phyloP scores from a whole-genome alignment of 2,113 vertebrate genomes.

The Cebus imitator region DNA sequence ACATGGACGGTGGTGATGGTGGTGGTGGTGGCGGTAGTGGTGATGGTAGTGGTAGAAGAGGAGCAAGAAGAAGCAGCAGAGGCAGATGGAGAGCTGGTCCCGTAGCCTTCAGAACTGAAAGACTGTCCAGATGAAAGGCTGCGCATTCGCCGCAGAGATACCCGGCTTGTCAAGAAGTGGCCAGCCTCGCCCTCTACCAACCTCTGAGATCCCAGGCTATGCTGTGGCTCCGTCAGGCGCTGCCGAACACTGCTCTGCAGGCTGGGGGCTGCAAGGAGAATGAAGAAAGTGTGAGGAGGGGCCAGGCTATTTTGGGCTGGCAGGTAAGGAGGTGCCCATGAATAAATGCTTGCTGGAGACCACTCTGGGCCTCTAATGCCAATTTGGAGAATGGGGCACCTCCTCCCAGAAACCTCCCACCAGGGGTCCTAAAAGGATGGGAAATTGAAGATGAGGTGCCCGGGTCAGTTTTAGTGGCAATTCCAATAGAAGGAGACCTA shows the following conservation, averaged over 20 bases:
- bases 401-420: conserved; percentile 65
- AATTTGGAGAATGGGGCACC: conserved; percentile 20
- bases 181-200: conserved; percentile 94
- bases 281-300: conserved; percentile 45
- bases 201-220: conserved; percentile 96
- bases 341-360: conserved; percentile 25
- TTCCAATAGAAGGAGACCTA: conserved; percentile 35
- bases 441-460: conserved; percentile 48
- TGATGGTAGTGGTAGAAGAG: conserved; percentile 76
- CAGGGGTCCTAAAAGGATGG: conserved; percentile 34
- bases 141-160: conserved; percentile 88
- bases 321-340: neutral
- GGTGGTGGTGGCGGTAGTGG: conserved; percentile 82
- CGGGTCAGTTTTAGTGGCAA: conserved; percentile 63
- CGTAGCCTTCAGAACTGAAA: conserved; percentile 86
- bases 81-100: conserved; percentile 83
- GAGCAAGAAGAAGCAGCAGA: conserved; percentile 77
- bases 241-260: conserved; percentile 93
- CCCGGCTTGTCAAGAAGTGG: conserved; percentile 85
- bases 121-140: conserved; percentile 92
- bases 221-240: conserved; percentile 94
- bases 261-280: conserved; percentile 90
- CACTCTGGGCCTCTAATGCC: neutral
- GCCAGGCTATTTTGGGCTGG: neutral
- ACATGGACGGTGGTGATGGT: conserved; percentile 83